Conservation (phyloP, 1,140 invertebrate genomes). For the Mycetomoellerius zeteki region DNA sequence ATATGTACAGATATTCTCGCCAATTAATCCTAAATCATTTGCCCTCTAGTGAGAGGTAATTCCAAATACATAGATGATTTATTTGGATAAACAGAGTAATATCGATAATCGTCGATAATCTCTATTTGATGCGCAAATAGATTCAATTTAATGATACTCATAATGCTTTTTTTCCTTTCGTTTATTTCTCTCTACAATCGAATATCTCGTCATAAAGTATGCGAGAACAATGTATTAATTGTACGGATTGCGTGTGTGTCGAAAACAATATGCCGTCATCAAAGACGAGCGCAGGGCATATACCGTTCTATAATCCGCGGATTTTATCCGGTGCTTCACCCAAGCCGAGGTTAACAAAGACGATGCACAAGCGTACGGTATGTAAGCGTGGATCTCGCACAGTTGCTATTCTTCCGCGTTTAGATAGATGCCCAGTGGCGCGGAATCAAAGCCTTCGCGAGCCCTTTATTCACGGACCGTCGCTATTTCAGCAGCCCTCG, state of each 20-base stretch:
- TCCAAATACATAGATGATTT: background rate
- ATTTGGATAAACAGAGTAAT: background rate
- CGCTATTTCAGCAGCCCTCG: constrained; percentile 50
- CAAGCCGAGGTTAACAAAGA: constrained; percentile 46
- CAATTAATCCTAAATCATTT: constrained; percentile 7
- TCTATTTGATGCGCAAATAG: background rate
- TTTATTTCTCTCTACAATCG: background rate
- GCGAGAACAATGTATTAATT: constrained; percentile 35
- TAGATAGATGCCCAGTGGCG: constrained; percentile 43
- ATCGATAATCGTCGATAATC: background rate
- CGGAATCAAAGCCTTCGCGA: constrained; percentile 59
- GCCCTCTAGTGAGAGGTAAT: background rate
- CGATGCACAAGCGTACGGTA: background rate
- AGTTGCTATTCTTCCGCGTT: constrained; percentile 55
- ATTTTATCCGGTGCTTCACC: constrained; percentile 41
- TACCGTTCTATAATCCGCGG: background rate
- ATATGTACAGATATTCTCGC: background rate
- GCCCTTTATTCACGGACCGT: constrained; percentile 58
- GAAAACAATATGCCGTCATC: constrained; percentile 43
- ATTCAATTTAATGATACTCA: background rate
- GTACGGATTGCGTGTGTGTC: background rate
- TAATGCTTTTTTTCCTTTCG: background rate
- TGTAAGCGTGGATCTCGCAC: constrained; percentile 42
- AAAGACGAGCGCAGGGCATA: background rate
- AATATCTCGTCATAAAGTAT: background rate